These are phyloP conservation scores for Drosophila cracens DNA, from an alignment of 2,888 invertebrate species.

Conservation along the genomic window DNA sequence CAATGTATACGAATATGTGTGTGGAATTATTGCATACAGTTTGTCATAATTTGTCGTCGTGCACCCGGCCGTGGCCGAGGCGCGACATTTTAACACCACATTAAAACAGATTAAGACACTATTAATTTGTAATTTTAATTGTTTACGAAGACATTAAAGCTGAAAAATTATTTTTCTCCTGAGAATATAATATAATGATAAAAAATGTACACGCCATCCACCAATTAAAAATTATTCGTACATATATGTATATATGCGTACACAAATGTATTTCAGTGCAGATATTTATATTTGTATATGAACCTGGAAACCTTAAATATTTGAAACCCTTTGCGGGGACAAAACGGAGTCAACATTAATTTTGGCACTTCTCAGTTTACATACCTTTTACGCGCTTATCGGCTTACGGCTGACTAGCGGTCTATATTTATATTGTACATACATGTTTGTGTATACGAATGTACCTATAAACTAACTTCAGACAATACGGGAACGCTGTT, in stretches of 20 bases:
- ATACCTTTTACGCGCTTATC: background rate
- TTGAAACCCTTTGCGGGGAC: slow-evolving; percentile 18
- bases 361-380: slow-evolving; percentile 2
- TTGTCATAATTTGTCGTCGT: slow-evolving; percentile 72
- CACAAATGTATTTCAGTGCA: background rate
- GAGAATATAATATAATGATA: background rate
- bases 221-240: slow-evolving; percentile 26
- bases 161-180: slow-evolving; percentile 8
- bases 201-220: slow-evolving; percentile 2
- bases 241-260: background rate
- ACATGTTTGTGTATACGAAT: background rate
- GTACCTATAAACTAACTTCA: background rate
- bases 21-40: slow-evolving; percentile 56
- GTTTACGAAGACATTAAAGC: slow-evolving; percentile 62
- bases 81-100: slow-evolving; percentile 33
- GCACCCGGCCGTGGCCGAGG: slow-evolving; percentile 18
- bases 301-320: background rate
- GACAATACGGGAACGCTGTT: slow-evolving; percentile 8
- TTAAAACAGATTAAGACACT: slow-evolving; percentile 51
- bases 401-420: background rate
- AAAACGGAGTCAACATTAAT: slow-evolving; percentile 10
- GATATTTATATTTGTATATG: background rate
- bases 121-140: slow-evolving; percentile 48
- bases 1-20: slow-evolving; percentile 17
- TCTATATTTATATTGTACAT: background rate